A percentile compares a stretch with the other conserved stretches of the same genome.
Evolutionary conservation across 2,797 vertebrate species (phyloP).

Genomic region (Chelon labrosus): DNA sequence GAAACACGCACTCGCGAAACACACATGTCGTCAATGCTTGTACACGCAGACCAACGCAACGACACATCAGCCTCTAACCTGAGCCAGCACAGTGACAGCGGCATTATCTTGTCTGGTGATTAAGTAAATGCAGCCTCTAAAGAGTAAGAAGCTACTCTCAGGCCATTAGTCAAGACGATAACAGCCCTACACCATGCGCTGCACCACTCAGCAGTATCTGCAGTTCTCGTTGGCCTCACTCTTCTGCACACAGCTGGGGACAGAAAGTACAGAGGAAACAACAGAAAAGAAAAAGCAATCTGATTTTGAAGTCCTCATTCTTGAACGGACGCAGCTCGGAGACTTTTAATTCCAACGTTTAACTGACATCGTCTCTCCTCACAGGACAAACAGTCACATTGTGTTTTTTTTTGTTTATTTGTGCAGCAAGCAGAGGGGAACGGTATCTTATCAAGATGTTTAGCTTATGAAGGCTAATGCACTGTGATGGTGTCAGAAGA

Average conservation of each 20-base stretch:
- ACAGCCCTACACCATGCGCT: constrained; percentile 60
- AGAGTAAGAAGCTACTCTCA: constrained; percentile 80
- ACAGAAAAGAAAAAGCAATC: constrained; percentile 19
- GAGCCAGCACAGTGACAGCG: constrained; percentile 66
- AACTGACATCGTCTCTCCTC: constrained; percentile 9
- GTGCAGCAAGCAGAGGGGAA: constrained; percentile 21
- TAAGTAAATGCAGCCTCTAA: constrained; percentile 80
- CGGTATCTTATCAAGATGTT: constrained; percentile 51
- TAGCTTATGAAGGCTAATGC: constrained; percentile 50
- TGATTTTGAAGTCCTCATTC: constrained; percentile 35
- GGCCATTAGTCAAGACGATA: constrained; percentile 84
- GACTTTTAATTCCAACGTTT: constrained; percentile 8
- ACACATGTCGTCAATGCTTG: constrained; percentile 24
- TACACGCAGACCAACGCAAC: constrained; percentile 58
- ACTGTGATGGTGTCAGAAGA: constrained; percentile 59
- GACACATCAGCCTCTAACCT: constrained; percentile 48
- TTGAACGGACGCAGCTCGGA: not conserved
- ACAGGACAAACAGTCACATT: constrained; percentile 5
- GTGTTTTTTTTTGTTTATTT: constrained; percentile 40
- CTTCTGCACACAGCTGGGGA: constrained; percentile 60
- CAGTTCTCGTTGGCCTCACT: constrained; percentile 56
- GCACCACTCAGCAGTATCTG: constrained; percentile 82
- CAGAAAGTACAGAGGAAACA: constrained; percentile 42
- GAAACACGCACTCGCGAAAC: constrained; percentile 18
- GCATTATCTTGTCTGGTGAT: constrained; percentile 81